Conservation (phyloP, 64 coral and sea anemone species). For the Hydrozoanthus tunicans region DNA sequence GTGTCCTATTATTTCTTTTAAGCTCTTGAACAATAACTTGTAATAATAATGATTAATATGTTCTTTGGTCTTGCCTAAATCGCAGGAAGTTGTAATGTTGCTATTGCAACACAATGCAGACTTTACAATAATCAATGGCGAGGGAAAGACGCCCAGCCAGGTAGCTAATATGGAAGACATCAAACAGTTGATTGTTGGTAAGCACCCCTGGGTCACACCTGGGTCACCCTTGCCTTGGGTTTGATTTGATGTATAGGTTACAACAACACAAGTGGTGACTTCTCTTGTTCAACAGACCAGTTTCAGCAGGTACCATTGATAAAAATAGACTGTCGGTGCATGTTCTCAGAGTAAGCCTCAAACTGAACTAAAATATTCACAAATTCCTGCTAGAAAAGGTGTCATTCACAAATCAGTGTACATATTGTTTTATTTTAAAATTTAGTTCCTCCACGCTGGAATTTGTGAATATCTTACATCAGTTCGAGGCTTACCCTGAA, state of each 20-base stretch:
- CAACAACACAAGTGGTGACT: background rate
- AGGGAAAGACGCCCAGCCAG: constrained; percentile 81
- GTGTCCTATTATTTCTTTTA: too few relatives aligned
- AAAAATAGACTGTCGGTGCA: too few relatives aligned
- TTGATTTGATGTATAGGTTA: background rate
- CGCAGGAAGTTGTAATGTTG: constrained; percentile 78
- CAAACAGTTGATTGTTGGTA: constrained; percentile 84
- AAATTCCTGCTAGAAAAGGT: too few relatives aligned
- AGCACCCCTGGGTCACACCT: background rate
- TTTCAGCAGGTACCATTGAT: too few relatives aligned
- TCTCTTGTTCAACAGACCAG: background rate
- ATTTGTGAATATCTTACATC: too few relatives aligned
- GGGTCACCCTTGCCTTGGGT: background rate
- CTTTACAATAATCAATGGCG: constrained; percentile 82
- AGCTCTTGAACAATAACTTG: too few relatives aligned
- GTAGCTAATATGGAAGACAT: constrained; percentile 83
- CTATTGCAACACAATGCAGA: constrained; percentile 80
- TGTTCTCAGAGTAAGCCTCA: too few relatives aligned
- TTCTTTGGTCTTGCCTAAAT: background rate
- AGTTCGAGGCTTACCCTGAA: too few relatives aligned
- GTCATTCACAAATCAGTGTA: too few relatives aligned
- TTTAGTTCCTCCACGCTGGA: too few relatives aligned
- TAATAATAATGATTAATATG: background rate
- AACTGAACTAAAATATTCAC: too few relatives aligned
- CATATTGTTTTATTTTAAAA: too few relatives aligned